Evolutionary conservation across 2,888 invertebrate genomes (phyloP), one percentile per base, ranked within the genome.

Genomic region (Meteorus colon): DNA sequence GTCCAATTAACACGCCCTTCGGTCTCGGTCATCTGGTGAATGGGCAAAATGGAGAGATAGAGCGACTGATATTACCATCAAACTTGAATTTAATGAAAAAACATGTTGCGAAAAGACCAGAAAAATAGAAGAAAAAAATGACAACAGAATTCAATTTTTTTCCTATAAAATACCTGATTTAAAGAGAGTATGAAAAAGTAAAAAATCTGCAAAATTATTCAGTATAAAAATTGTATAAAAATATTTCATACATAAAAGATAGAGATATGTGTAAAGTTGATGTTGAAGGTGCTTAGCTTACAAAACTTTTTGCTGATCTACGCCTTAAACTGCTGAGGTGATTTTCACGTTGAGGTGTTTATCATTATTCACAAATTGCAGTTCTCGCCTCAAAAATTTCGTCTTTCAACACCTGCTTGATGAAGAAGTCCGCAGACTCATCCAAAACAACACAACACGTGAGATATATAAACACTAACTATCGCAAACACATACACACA

Each of bases 341-440:
- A 66, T 68, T 68, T 68, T 14, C 19, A 14, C 19, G 29, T n/a
- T 31, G 59, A 77, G 73, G 77, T 79, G 73, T 79, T 68, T 48
- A 68, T 77, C 74, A 77, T 77, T 78, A 73, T 78, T 76, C 73
- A 65, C 51, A 81, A 81, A 81, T 81, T 79, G 75, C 73, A 76
- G 68, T 62, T 55, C 76, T 67, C 62, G 48, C 60, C 48, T 29
- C 24, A 72, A 45, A 51, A 74, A 81, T 81, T 41, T 79, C 75
- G 78, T 37, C 65, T 78, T 79, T 81, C 79, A 77, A 80, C 81
- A 81, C 81, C 81, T 81, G 81, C 78, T 72, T 67, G 55, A 60
- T 65, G 62, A 63, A 63, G 16, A 34, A 63, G 63, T 34, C 34
- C 60, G 14, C 34, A 34, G n/a, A 63, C 63, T 10, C 12, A 29